Conservation (phyloP, 1,140 invertebrate genomes). For the Zaprionus lachaisei region DNA sequence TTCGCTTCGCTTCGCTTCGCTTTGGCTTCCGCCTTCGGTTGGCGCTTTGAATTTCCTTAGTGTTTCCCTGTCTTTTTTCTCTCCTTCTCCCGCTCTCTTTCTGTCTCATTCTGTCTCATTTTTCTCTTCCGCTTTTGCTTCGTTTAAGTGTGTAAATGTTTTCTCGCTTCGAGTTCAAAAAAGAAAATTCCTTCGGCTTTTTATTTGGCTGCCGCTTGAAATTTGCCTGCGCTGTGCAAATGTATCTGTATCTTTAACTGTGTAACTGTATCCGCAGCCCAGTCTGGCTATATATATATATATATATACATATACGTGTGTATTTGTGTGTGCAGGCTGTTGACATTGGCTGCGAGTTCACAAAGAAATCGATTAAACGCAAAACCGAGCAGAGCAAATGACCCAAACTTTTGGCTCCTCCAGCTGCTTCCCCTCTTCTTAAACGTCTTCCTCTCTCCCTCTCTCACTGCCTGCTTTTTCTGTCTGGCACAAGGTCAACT, state of each 20-base stretch:
- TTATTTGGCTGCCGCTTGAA: conserved; percentile 44
- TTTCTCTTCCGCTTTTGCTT: conserved; percentile 32
- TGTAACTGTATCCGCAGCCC: conserved; percentile 22
- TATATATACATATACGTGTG: conserved; percentile 2
- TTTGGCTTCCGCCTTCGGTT: conserved; percentile 2
- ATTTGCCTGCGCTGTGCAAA: conserved; percentile 21
- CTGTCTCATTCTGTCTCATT: background rate
- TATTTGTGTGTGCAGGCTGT: conserved; percentile 39
- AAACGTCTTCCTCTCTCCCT: background rate
- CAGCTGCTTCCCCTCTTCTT: background rate
- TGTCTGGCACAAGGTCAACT: conserved; percentile 42
- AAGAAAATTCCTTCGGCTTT: conserved; percentile 41
- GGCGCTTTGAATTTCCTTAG: conserved; percentile 21
- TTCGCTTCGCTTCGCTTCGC: conserved; percentile 19
- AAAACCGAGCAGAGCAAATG: conserved; percentile 45
- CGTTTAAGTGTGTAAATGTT: conserved; percentile 59
- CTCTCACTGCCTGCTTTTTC: background rate
- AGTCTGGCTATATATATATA: background rate
- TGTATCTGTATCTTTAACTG: conserved; percentile 27
- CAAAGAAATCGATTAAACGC: conserved; percentile 58
- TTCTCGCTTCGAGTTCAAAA: conserved; percentile 43
- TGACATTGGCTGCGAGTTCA: conserved; percentile 59
- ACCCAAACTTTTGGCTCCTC: conserved; percentile 34
- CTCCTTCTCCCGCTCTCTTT: background rate
- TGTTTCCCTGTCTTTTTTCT: conserved; percentile 1